A percentile compares a stretch with the other conserved stretches of the same genome.
Evolutionary conservation across 2,113 vertebrate species (phyloP).

Genomic region (Lamprologus speciosus): DNA sequence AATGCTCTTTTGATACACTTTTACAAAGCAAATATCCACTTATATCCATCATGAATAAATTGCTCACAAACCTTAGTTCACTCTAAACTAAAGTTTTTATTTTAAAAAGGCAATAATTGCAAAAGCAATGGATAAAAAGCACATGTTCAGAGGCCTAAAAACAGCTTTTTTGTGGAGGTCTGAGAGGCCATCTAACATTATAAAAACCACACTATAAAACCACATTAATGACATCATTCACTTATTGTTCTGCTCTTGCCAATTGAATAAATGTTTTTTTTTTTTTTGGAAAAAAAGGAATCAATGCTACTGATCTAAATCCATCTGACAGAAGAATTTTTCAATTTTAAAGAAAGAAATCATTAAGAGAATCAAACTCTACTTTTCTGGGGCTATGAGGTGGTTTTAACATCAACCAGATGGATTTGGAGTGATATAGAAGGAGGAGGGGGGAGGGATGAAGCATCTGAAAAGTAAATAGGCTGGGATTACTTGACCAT

Average conservation of each 20-base stretch:
- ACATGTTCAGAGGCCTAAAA: background rate
- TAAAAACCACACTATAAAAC: background rate
- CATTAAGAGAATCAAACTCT: background rate
- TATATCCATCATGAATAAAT: background rate
- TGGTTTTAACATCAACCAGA: conserved; percentile 39
- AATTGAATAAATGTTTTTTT: background rate
- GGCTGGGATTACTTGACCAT: conserved; percentile 22
- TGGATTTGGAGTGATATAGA: background rate
- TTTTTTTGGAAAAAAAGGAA: background rate
- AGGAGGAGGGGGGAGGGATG: background rate
- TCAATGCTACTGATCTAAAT: background rate
- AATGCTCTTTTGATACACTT: background rate
- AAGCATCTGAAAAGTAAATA: conserved; percentile 3
- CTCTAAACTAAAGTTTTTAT: background rate
- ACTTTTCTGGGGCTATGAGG: background rate
- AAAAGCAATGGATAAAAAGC: background rate
- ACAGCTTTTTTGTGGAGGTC: background rate
- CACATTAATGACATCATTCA: background rate
- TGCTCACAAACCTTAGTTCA: background rate
- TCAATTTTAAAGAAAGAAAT: background rate
- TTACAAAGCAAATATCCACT: background rate
- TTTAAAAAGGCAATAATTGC: background rate
- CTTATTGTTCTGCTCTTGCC: background rate
- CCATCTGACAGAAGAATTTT: background rate
- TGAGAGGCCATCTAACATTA: background rate